These are phyloP conservation scores for Stichodactyla mertensii DNA, from an alignment of 64 coral and sea anemone species.

Conservation along the genomic window DNA sequence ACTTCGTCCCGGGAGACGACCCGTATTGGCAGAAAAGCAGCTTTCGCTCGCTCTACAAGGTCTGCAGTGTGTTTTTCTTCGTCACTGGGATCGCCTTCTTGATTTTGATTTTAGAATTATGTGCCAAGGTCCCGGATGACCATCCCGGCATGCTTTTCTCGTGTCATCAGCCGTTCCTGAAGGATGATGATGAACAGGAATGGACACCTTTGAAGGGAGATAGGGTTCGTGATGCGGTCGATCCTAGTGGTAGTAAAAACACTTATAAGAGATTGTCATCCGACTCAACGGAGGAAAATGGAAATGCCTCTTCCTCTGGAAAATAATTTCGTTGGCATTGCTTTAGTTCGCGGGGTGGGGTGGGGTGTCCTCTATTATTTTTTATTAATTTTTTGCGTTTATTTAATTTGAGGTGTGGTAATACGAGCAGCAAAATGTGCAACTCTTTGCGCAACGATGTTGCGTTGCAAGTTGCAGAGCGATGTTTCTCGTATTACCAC, in stretches of 20 bases:
- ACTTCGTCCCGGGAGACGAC: conserved; percentile 86
- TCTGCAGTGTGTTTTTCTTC: conserved; percentile 84
- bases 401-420: neutral
- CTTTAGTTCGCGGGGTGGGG: too few relatives aligned
- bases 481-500: too few relatives aligned
- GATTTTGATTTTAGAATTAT: conserved; percentile 78
- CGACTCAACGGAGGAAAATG: neutral
- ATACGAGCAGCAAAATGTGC: too few relatives aligned
- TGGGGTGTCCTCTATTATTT: too few relatives aligned
- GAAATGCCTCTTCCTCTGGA: neutral
- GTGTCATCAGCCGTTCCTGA: conserved; percentile 83
- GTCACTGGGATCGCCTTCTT: conserved; percentile 80
- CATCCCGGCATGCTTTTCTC: conserved; percentile 96
- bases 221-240: neutral
- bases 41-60: conserved; percentile 83
- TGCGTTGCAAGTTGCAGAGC: too few relatives aligned
- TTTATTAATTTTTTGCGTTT: neutral
- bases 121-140: conserved; percentile 94
- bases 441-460: too few relatives aligned
- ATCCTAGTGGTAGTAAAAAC: conserved; percentile 8
- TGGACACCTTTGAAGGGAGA: conserved; percentile 1
- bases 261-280: conserved; percentile 12
- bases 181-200: conserved; percentile 70
- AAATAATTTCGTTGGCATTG: neutral
- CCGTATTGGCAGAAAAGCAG: conserved; percentile 60